Evolutionary conservation across 2,113 vertebrate genomes (phyloP), one percentile per base, ranked within the genome.

Genomic region (Prunella fulvescens): DNA sequence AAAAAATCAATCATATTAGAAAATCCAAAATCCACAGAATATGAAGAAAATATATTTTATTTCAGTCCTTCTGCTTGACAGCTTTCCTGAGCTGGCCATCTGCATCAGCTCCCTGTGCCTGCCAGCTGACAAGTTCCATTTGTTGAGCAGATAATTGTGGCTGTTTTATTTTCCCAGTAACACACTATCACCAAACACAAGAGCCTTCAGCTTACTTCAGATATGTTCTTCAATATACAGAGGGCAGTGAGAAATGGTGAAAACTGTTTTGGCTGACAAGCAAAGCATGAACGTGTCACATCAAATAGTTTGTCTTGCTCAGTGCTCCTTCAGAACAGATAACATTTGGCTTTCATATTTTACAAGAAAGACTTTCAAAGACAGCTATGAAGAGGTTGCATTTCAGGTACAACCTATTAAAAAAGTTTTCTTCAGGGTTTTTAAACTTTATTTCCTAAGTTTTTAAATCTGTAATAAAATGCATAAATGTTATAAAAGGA

Each of bases 81-180:
- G 90, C 78, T 92, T 96, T 95, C 94, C 79, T 79, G 79, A 94
- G 90, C 70, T 89, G 90, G 88, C 81, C 85, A 96, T 93, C 93
- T 96, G 91, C 90, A 96, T 95, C 96, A 95, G 82, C 88, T 96
- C 88, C 72, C 42, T 47, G 86, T 79, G 86, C 82, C 88, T 95
- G 88, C 85, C 82, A 95, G 60, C 71, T 96, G 93, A 97, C 83
- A 97, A 93, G 82, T 93, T 70, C 86, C 93, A 74, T 96, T 98
- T 97, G 95, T 91, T 93, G 93, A 88, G 51, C 74, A 92, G 95
- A 93, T 95, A 97, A 97, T 96, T 97, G 85, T 91, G 65, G 92
- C 66, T 85, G 89, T 84, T 97, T 96, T 85, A 88, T 96, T 97
- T 96, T 93, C 82, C 81, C 89, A 93, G 72, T 73, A 95, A 88